Base-by-base conservation (phyloP, 2,888 invertebrate genomes). In the Anaspis maculata region DNA sequence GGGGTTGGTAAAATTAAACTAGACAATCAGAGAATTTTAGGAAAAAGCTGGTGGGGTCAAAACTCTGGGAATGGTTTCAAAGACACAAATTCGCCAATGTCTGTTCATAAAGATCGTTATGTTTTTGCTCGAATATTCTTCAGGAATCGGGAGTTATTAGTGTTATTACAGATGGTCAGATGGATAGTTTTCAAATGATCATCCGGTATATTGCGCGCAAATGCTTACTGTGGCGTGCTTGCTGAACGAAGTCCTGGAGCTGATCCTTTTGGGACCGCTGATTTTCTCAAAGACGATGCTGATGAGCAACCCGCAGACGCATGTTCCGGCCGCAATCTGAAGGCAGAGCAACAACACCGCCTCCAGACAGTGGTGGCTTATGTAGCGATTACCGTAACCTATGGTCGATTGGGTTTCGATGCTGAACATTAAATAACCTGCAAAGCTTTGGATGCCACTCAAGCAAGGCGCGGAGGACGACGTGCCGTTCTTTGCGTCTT, bases 371-470 rank as follows among this genome's bases (percentile, higher is more conserved):
- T 87, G 80, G 46, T 86, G 84, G 23, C 35, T 49, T 0, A 86
- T 84, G 57, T 76, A 83, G 37, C 89, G 72, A 11, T 76, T 76
- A 1, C 90, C 90, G 56, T 88, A 91, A 0, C 90, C 91, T 22
- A 89, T 86, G 0, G 88, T 77, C 53, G 77, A 76, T 69, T 76
- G 65, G 1, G 88, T 89, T 62, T 92, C 91, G 38, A 91, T 78
- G 24, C 87, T 84, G 70, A 90, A 88, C 59, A 90, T 74, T 39
- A 90, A 74, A 39, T 78, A 69, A 0, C 77, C 77, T 15, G 76
- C 73, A 37, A 79, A 79, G 10, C 71, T 72, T 0, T 69, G 65
- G 0, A 77, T 76, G 0, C 79, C 79, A 52, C 37, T 73, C 73
- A 42, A 21, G 29, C 42, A 42, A 9, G 39, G 27, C 10, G 30